Evolutionary conservation across 2,797 vertebrate species (phyloP).

Genomic region (Buceros bicornis): DNA sequence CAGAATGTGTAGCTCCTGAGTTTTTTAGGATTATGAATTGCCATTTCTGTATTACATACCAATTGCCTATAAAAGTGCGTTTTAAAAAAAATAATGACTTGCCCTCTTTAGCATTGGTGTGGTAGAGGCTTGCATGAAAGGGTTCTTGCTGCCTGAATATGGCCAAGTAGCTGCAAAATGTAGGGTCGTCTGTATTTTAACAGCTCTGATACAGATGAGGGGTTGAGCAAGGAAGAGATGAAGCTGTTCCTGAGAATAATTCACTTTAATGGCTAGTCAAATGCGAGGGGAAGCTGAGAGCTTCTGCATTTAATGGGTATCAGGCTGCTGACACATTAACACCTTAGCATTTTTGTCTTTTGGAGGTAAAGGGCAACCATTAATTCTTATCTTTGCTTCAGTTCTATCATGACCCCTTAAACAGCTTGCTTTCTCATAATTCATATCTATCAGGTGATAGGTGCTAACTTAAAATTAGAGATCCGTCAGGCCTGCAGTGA

Average conservation of each 20-base stretch:
- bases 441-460: not conserved
- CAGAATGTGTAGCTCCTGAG: not conserved
- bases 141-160: not conserved
- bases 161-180: not conserved
- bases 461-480: not conserved
- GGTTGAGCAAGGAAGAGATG: not conserved
- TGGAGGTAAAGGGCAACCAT: not conserved
- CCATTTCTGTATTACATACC: not conserved
- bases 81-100: not conserved
- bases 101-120: not conserved
- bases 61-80: not conserved
- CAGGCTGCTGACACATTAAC: not conserved
- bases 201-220: not conserved
- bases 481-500: not conserved
- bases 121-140: not conserved
- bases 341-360: not conserved
- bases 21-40: not conserved
- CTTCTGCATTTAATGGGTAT: not conserved
- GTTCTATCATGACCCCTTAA: not conserved
- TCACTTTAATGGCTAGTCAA: not conserved
- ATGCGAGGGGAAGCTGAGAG: not conserved
- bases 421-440: not conserved
- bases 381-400: conserved; percentile 7
- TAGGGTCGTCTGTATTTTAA: not conserved
- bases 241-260: not conserved